Percentiles rank a stretch among this genome's conserved stretches.
These are phyloP conservation scores for Petrocephalus microphthalmus DNA, from an alignment of 2,113 vertebrate species.

Conservation along the genomic window DNA sequence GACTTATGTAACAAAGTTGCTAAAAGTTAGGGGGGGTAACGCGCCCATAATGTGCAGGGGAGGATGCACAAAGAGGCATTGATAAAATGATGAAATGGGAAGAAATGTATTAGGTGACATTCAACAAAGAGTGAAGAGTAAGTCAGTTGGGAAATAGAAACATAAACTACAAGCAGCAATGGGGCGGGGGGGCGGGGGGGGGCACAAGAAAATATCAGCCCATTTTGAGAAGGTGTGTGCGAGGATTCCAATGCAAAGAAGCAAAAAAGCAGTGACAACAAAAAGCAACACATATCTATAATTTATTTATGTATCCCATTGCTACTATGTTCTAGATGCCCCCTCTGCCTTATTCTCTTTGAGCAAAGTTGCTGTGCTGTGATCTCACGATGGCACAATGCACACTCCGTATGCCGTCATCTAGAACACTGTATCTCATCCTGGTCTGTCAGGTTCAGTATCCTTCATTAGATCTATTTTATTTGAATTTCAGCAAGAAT, in stretches of 20 bases:
- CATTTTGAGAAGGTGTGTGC: not conserved
- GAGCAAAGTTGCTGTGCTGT: not conserved
- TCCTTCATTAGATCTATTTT: not conserved
- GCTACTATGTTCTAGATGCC: not conserved
- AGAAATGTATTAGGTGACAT: not conserved
- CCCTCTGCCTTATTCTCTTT: not conserved
- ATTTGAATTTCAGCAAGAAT: not conserved
- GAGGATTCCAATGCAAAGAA: not conserved
- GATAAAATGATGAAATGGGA: constrained; percentile 8
- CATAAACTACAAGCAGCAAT: not conserved
- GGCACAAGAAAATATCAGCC: not conserved
- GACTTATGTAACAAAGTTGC: not conserved
- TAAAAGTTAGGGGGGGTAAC: not conserved
- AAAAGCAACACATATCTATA: not conserved
- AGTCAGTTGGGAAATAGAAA: not conserved
- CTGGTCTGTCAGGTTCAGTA: not conserved
- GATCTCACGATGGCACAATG: not conserved
- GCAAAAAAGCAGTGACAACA: not conserved
- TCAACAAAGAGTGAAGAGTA: not conserved
- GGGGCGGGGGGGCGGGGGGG: not conserved
- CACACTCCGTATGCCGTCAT: not conserved
- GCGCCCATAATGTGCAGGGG: not conserved
- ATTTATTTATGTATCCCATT: not conserved
- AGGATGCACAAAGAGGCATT: not conserved
- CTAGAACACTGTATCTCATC: not conserved